Base-by-base conservation (phyloP, 2,888 invertebrate species). In the Drosophila meridionalis region DNA sequence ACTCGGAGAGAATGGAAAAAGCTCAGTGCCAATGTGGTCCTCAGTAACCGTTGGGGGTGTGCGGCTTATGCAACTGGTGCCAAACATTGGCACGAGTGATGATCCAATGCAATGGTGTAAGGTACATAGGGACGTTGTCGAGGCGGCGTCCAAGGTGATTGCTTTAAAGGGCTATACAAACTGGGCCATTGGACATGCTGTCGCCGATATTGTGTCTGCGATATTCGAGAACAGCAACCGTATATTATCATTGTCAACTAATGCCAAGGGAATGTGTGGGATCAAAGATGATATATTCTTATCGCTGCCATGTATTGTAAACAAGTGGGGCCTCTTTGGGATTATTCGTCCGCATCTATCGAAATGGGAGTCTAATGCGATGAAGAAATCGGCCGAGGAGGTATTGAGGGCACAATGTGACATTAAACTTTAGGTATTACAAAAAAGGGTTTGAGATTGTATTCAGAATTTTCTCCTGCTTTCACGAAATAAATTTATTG, bases 1-100 rank as follows among this genome's bases (percentile, higher is more conserved):
- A 80, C 96, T 98, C 83, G 98, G 98, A 4, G 98, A 98, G 90
- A 98, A 98, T 87, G 98, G 98, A 0, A 97, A 97, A 82, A 95
- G 96, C 34, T 96, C 96, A 81, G 97, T 98, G 68, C 96, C 98
- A 0, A 96, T 98, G 2, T 98, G 98, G 98, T 97, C 97, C 2
- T 96, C 96, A 7, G 97, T 97, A 32, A 97, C 97, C 92, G 95
- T 98, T 4, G 97, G 96, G 3, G 98, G 98, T 1, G 96, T 97
- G 0, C 94, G 95, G 2, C 94, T 98, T 12, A 94, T 94, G 65
- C 96, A 97, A 71, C 87, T 98, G 6, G 95, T 96, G 90, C 95
- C 96, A 3, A 92, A 94, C 30, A 94, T 97, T 43, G 97, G 97
- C 12, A 94, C 95, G 0, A 94, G 94, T 0, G 92, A 94, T 0